These are phyloP conservation scores for Drosophila asahinai DNA, from an alignment of 1,140 invertebrate genomes.

Conservation along the genomic window DNA sequence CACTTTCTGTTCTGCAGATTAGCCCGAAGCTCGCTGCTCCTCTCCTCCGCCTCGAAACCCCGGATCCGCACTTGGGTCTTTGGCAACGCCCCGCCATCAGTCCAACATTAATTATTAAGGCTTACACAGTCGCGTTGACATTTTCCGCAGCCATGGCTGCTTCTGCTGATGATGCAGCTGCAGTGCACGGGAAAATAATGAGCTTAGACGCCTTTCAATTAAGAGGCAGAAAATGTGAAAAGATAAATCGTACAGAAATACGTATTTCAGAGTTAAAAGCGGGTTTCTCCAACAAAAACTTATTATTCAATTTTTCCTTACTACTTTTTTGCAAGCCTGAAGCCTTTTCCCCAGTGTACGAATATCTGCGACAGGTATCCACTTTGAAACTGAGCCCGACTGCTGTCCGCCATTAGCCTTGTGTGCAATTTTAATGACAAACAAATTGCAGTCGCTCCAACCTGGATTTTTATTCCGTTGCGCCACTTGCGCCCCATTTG, in stretches of 20 bases:
- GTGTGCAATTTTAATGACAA: conserved; percentile 83
- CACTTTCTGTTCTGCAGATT: conserved; percentile 41
- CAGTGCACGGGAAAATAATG: conserved; percentile 7
- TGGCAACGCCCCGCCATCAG: conserved; percentile 55
- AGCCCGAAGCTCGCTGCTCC: conserved; percentile 40
- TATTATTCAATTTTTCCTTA: neutral
- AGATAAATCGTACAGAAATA: neutral
- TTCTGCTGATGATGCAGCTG: conserved; percentile 20
- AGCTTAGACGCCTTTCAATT: neutral
- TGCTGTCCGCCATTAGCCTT: conserved; percentile 73
- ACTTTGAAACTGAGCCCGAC: conserved; percentile 33
- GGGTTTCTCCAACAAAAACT: no score
- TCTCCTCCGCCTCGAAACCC: neutral
- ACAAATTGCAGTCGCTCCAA: conserved; percentile 68
- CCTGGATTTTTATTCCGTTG: conserved; percentile 28
- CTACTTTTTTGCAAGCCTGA: neutral
- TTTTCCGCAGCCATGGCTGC: conserved; percentile 42
- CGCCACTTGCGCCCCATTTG: conserved; percentile 66
- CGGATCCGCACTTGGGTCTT: conserved; percentile 14
- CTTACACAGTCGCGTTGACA: conserved; percentile 60
- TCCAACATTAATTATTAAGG: conserved; percentile 66
- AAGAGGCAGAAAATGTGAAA: neutral
- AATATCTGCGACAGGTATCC: conserved; percentile 29
- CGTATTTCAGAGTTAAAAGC: no score
- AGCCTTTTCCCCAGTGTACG: conserved; percentile 8